Evolutionary conservation across 1,140 invertebrate species (phyloP).

Genomic region (Caerostris darwini): DNA sequence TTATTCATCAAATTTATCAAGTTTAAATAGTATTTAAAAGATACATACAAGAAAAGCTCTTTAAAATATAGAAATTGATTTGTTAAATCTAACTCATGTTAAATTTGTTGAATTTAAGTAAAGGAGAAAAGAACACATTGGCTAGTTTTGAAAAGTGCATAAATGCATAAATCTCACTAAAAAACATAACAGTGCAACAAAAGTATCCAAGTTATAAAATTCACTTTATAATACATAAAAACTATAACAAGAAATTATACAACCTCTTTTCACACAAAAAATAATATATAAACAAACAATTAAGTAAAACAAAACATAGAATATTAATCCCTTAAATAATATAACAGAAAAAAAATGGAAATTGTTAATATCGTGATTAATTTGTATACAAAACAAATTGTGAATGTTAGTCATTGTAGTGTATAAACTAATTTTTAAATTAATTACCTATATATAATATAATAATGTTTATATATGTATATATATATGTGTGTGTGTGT

Average conservation of each 20-base stretch:
- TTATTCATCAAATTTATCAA: no score
- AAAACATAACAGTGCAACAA: not conserved
- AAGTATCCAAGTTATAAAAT: not conserved
- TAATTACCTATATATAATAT: no score
- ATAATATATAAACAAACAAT: not conserved
- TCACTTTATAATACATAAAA: not conserved
- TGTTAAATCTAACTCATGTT: not conserved
- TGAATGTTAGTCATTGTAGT: not conserved
- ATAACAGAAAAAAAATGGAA: not conserved
- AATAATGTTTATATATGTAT: no score
- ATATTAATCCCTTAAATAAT: not conserved
- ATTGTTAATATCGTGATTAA: not conserved
- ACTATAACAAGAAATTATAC: not conserved
- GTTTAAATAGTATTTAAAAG: no score
- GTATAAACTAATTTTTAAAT: no score
- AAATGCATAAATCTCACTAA: constrained; percentile 13
- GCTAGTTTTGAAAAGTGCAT: not conserved
- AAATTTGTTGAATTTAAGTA: not conserved
- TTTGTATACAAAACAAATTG: not conserved
- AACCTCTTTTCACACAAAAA: not conserved
- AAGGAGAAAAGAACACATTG: not conserved
- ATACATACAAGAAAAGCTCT: no score
- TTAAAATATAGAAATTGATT: no score
- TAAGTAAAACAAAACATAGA: not conserved
- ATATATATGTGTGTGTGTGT: no score